Evolutionary conservation across 2,113 vertebrate genomes (phyloP).

Genomic region (Tretioscincus oriximinensis): DNA sequence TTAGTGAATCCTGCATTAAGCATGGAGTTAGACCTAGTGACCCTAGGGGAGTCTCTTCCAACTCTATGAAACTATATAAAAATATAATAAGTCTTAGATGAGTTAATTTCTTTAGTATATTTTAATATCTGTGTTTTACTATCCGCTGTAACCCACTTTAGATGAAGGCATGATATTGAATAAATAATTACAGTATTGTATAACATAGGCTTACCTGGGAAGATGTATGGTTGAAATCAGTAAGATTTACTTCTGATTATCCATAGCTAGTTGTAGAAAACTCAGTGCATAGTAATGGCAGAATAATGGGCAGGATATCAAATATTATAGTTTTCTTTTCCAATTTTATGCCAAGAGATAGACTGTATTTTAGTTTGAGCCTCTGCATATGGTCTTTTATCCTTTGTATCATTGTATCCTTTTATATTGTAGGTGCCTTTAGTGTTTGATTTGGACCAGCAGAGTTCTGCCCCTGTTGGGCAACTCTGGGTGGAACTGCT

Average conservation of each 20-base stretch:
- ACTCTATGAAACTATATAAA: no score
- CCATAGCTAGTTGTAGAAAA: no score
- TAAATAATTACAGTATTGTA: neutral
- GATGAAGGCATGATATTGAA: no score
- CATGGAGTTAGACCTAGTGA: no score
- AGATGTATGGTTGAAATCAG: neutral
- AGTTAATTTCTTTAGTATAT: no score
- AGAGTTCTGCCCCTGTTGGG: constrained; percentile 71
- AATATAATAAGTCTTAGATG: no score
- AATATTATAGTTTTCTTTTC: neutral
- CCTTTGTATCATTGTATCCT: no score
- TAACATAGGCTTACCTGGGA: neutral
- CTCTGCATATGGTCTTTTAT: neutral
- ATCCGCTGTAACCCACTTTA: no score
- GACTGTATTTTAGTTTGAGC: neutral
- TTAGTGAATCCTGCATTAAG: no score
- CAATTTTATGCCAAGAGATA: neutral
- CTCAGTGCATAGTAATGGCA: neutral
- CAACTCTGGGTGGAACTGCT: constrained; percentile 92
- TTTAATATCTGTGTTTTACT: no score
- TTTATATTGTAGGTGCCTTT: constrained; percentile 78
- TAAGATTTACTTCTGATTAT: neutral
- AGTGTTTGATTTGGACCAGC: constrained; percentile 71
- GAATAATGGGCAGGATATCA: no score
- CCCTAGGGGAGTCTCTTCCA: no score